Percentiles rank a stretch among this genome's conserved stretches.
These are phyloP conservation scores for Carcinoscorpius rotundicauda DNA, from an alignment of 1,140 invertebrate species.

Conservation along the genomic window DNA sequence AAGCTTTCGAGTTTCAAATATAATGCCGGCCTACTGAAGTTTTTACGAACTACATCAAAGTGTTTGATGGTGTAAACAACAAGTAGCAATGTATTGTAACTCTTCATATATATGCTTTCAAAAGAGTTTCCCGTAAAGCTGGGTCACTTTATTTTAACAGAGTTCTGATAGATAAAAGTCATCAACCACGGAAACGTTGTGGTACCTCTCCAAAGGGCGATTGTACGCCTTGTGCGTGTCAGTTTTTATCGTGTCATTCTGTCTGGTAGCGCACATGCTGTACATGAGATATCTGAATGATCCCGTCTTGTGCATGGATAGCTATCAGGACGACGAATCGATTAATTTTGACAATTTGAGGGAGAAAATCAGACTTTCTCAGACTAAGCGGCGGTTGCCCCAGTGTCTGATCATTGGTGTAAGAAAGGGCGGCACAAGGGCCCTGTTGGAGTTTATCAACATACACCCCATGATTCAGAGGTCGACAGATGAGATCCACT, in stretches of 20 bases:
- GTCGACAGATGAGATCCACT: conserved; percentile 36
- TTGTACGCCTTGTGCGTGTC: conserved; percentile 18
- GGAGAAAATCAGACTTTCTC: conserved; percentile 15
- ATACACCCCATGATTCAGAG: conserved; percentile 36
- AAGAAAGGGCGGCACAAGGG: conserved; percentile 37
- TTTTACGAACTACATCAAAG: no score
- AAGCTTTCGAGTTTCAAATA: no score
- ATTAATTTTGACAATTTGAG: conserved; percentile 11
- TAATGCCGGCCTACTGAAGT: no score
- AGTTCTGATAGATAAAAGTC: no score
- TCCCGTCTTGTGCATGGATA: conserved; percentile 12
- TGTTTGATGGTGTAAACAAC: no score
- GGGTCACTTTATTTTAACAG: no score
- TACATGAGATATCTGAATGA: conserved; percentile 13
- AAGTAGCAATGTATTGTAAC: no score
- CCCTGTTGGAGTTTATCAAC: conserved; percentile 38
- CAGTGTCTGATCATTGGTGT: conserved; percentile 39
- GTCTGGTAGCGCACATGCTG: conserved; percentile 15
- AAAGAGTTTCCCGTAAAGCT: no score
- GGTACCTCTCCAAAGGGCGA: conserved; percentile 13
- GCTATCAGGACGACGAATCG: conserved; percentile 8
- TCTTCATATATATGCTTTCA: no score
- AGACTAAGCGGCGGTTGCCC: conserved; percentile 30
- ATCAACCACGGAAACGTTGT: neutral
- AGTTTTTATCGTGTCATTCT: conserved; percentile 14